Base-by-base conservation (phyloP, 2,888 invertebrate genomes). In the Lamproptera curius region DNA sequence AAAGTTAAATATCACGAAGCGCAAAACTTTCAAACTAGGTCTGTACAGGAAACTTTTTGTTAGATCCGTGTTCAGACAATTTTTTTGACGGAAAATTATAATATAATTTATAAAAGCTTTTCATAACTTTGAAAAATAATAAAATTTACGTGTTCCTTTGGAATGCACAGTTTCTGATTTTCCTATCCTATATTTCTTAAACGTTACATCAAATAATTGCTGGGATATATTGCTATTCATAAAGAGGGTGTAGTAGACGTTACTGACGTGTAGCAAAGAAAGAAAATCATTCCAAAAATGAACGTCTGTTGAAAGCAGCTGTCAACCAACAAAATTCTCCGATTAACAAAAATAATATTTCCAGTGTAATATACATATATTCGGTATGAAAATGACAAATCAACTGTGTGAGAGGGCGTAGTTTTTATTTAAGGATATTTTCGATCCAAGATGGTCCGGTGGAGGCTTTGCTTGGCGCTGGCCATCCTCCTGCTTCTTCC, bases 361-460 rank as follows among this genome's bases (percentile, higher is more conserved):
- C 56, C 61, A 62, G 59, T 56, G 58, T 57, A 56, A 57, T 48
- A 56, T 53, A 67, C 77, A 58, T 50, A 56, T 53, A 68, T 78
- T 75, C 59, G 65, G 67, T 63, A 56, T 55, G 69, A 83, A 77
- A 76, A 85, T 85, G 85, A 73, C 66, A 84, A 84, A 84, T 78
- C 62, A 63, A 68, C 65, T 59, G 80, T 76, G 72, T 70, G 54
- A 46, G 55, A 54, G 59, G 54, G 63, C 62, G 55, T 68, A 70
- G 61, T 62, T 57, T 52, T 39, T 51, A 58, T 65, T 56, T 52
- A 52, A 52, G 56, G 49, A 44, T 49, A 46, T 53, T 51, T 54
- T 56, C 53, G 55, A 58, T 55, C 58, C 73, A 71, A 67, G 57
- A 85, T 84, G 86, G 70, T 83, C 46, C 71, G 75, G 63, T 84